Percentiles rank a stretch among this genome's conserved stretches.
Conservation (phyloP, 2,113 vertebrate genomes). For the Illadopsis cleaveri region DNA sequence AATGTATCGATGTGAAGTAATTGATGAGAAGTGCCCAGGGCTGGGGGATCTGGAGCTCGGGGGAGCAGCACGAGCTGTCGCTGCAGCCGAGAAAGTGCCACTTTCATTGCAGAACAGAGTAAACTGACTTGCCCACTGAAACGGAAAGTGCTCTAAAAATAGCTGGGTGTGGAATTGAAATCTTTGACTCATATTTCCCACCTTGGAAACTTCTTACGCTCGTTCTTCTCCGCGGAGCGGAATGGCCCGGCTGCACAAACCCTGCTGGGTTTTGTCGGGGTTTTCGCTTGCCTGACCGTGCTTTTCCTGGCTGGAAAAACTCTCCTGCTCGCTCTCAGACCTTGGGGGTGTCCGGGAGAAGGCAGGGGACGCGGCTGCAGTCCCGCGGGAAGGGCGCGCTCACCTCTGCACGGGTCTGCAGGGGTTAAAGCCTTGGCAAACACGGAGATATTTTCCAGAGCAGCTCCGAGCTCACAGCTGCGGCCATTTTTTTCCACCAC, state of each 20-base stretch:
- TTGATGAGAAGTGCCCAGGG: background rate
- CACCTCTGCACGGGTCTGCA: background rate
- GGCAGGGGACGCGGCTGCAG: rapidly evolving
- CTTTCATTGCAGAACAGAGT: background rate
- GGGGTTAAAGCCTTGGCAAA: constrained; percentile 57
- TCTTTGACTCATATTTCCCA: constrained; percentile 63
- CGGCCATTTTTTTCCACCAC: constrained; percentile 36
- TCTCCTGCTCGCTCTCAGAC: background rate
- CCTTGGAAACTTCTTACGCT: constrained; percentile 31
- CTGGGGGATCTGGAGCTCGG: background rate
- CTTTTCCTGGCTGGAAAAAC: background rate
- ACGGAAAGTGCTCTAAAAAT: constrained; percentile 60
- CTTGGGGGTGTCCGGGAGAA: rapidly evolving
- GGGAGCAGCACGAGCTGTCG: background rate
- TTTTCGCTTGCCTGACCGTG: background rate
- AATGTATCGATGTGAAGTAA: no score
- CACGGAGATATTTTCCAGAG: constrained; percentile 57
- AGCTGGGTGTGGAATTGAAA: constrained; percentile 52
- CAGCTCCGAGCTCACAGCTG: constrained; percentile 16
- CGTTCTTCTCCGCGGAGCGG: background rate
- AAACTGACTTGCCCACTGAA: background rate
- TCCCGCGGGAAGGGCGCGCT: background rate
- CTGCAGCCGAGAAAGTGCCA: background rate
- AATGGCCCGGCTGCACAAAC: background rate
- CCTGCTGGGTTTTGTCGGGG: background rate